These are phyloP conservation scores for Amphipyra berbera DNA, from an alignment of 2,888 invertebrate species.

Conservation along the genomic window DNA sequence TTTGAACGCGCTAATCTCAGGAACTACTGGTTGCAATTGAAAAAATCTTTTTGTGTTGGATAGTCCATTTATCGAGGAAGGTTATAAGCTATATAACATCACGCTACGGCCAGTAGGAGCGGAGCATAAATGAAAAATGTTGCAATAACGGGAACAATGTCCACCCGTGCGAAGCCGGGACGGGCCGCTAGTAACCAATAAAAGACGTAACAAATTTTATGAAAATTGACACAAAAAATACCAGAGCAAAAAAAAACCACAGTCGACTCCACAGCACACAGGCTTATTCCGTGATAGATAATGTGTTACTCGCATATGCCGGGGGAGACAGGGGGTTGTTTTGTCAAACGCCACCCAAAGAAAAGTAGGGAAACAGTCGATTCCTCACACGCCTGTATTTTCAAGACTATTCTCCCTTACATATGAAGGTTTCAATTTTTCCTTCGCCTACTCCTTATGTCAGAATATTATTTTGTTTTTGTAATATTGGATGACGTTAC, in stretches of 20 bases:
- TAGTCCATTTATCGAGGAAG: too few relatives aligned
- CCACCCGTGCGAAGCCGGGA: too few relatives aligned
- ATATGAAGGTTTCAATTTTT: conserved; percentile 60
- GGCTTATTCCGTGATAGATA: conserved; percentile 84
- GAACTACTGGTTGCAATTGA: too few relatives aligned
- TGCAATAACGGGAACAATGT: too few relatives aligned
- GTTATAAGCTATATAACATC: too few relatives aligned
- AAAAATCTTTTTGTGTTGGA: too few relatives aligned
- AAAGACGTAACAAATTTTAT: too few relatives aligned
- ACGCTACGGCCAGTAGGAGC: too few relatives aligned
- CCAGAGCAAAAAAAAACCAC: conserved; percentile 20
- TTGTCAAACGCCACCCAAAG: conserved; percentile 84
- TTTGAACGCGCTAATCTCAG: too few relatives aligned
- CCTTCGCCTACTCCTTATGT: conserved; percentile 43
- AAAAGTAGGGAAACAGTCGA: conserved; percentile 69
- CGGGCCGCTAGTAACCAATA: too few relatives aligned
- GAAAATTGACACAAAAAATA: background rate
- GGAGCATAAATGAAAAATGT: too few relatives aligned
- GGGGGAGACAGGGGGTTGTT: conserved; percentile 76
- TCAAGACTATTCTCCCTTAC: conserved; percentile 57
- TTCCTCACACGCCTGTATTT: conserved; percentile 64
- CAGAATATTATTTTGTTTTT: conserved; percentile 60
- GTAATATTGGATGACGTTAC: conserved; percentile 59
- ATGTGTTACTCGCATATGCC: conserved; percentile 85
- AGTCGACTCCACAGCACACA: conserved; percentile 67